Base-by-base conservation (phyloP, 1,140 invertebrate species). In the Caenorhabditis brenneri region DNA sequence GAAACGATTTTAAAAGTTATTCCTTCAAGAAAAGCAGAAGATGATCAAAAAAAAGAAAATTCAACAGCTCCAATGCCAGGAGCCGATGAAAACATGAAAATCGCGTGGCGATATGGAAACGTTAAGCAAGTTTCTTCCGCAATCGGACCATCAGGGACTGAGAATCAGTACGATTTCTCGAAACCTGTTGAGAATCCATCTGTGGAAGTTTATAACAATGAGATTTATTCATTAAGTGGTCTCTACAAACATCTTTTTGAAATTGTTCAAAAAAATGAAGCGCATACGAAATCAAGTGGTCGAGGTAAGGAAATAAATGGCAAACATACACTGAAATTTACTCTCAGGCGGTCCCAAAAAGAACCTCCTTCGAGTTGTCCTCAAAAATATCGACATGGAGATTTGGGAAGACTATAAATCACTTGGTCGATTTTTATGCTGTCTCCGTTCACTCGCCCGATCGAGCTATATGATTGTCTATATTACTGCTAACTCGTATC, bases 331-430 rank as follows among this genome's bases (percentile, higher is more conserved):
- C 10, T 12, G 10, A 33, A 24, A 74, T 24, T 29, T 46, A 42
- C 46, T 42, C 46, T 12, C n/a, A 74, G 65, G 65, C 4, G 65
- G 65, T 22, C 65, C 65, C 3, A 74, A 74, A 31, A 74, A 74
- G 36, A 74, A 74, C 46, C n/a, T 74, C 9, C 36, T 74, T 3
- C 12, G 65, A 74, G 65, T 74, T 2, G 36, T 74, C 12, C 65
- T 74, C 1, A 74, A 74, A 24, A 74, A 74, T n/a, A 74, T 74
- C n/a, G 36, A 74, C 33, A 22, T 74, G 36, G 36, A 74, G 6
- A 74, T 74, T 42, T 74, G 33, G 27, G 65, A 74, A 46, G 65
- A 74, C 15, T 27, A 74, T 36, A 10, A 74, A 42, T 74, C n/a
- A 19, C 65, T 74, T 46, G 65, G 65, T n/a, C 36, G 65, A 74